Percentiles rank a stretch among this genome's conserved stretches.
Conservation (phyloP, 1,140 invertebrate species). For the Ceratosolen solmsi region DNA sequence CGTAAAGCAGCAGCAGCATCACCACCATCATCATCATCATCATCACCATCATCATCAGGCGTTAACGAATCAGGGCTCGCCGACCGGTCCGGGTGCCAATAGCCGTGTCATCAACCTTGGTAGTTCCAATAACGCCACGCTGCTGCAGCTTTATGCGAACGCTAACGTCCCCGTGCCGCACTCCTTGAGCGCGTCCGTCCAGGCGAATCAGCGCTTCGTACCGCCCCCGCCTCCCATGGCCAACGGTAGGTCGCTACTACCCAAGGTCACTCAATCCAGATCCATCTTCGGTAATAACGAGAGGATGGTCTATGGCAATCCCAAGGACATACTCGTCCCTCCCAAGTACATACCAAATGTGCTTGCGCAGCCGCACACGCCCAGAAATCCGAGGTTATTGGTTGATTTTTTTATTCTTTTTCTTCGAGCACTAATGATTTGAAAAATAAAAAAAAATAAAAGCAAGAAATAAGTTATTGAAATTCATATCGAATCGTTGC, state of each 20-base stretch:
- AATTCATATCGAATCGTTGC: too few species aligned
- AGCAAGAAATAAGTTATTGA: too few species aligned
- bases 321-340: slow-evolving; percentile 77
- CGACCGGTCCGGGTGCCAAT: slow-evolving; percentile 47
- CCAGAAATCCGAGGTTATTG: slow-evolving; percentile 40
- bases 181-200: slow-evolving; percentile 18
- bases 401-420: background rate
- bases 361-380: slow-evolving; percentile 45
- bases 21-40: slow-evolving; percentile 7
- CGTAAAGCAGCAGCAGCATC: slow-evolving; percentile 53
- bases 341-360: slow-evolving; percentile 62
- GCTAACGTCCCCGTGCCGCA: slow-evolving; percentile 57
- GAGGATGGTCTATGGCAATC: slow-evolving; percentile 81
- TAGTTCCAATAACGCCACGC: slow-evolving; percentile 70
- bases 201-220: slow-evolving; percentile 57
- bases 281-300: slow-evolving; percentile 79
- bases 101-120: slow-evolving; percentile 73
- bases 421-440: background rate
- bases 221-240: slow-evolving; percentile 53
- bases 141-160: slow-evolving; percentile 74
- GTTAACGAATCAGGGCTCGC: slow-evolving; percentile 51
- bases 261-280: slow-evolving; percentile 78
- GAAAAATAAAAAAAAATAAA: too few species aligned
- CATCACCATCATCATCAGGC: slow-evolving; percentile 34
- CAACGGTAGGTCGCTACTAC: slow-evolving; percentile 69